A percentile compares a stretch with the other conserved stretches of the same genome.
phyloP scores from a whole-genome alignment of 2,888 invertebrate genomes.

The Microctonus brassicae region DNA sequence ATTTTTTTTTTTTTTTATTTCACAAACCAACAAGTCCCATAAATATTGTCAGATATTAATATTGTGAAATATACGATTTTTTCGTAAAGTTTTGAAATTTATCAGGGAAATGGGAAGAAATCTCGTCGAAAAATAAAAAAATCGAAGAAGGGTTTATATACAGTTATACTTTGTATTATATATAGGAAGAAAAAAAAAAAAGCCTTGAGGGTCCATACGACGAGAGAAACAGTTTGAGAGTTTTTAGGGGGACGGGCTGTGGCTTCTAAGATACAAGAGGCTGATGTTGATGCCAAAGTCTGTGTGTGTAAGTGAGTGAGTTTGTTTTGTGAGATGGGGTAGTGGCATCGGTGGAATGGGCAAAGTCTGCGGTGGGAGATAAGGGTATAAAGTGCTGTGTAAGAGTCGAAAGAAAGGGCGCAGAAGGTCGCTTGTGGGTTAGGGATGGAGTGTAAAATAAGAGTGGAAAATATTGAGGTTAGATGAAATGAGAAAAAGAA shows the following conservation, averaged over 20 bases:
- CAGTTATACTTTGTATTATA: neutral
- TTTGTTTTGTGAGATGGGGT: slow-evolving; percentile 58
- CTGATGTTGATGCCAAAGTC: slow-evolving; percentile 41
- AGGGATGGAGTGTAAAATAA: slow-evolving; percentile 43
- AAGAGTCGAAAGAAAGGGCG: slow-evolving; percentile 33
- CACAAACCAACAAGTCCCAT: slow-evolving; percentile 11
- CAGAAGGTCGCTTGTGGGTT: slow-evolving; percentile 33
- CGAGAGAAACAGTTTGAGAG: slow-evolving; percentile 41
- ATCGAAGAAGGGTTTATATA: slow-evolving; percentile 3
- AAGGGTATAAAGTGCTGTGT: slow-evolving; percentile 53
- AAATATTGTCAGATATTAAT: slow-evolving; percentile 29
- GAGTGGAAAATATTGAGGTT: slow-evolving; percentile 30
- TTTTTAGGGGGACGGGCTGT: slow-evolving; percentile 50
- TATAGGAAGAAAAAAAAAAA: too few species aligned
- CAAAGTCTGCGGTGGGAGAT: slow-evolving; percentile 65
- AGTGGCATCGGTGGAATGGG: slow-evolving; percentile 49
- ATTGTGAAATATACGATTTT: slow-evolving; percentile 28
- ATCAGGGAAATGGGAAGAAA: neutral
- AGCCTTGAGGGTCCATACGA: slow-evolving; percentile 19
- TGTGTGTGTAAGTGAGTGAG: neutral
- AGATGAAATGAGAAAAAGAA: slow-evolving; percentile 33
- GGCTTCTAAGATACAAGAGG: slow-evolving; percentile 60
- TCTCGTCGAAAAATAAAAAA: slow-evolving; percentile 18
- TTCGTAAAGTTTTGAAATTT: slow-evolving; percentile 25
- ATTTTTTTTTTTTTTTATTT: slow-evolving; percentile 11